Conservation (phyloP, 2,797 vertebrate genomes). For the Aeoliscus strigatus region DNA sequence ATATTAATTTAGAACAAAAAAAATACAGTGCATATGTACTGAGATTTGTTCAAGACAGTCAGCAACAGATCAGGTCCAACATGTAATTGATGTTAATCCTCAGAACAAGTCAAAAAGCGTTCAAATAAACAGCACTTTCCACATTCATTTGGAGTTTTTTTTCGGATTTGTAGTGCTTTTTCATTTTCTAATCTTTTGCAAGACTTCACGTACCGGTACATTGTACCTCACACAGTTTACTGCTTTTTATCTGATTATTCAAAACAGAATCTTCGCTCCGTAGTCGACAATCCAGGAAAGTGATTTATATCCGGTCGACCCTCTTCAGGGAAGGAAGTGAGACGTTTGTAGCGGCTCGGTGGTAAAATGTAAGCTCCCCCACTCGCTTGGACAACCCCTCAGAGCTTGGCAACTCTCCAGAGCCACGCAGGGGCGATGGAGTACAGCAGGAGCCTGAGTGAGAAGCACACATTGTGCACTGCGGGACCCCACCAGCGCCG, state of each 20-base stretch:
- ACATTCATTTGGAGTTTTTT: too few relatives aligned
- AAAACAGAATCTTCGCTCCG: slow-evolving; percentile 47
- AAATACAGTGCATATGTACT: slow-evolving; percentile 51
- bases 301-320: slow-evolving; percentile 60
- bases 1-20: slow-evolving; percentile 72
- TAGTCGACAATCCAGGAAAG: slow-evolving; percentile 48
- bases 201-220: slow-evolving; percentile 51
- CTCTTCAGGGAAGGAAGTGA: slow-evolving; percentile 50
- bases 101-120: slow-evolving; percentile 18
- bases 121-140: too few relatives aligned
- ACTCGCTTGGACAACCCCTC: slow-evolving; percentile 67
- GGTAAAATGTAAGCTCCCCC: slow-evolving; percentile 37
- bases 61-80: slow-evolving; percentile 32
- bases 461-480: slow-evolving; percentile 78
- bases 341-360: slow-evolving; percentile 47
- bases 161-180: too few relatives aligned
- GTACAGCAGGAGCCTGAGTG: slow-evolving; percentile 70
- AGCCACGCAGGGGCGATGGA: slow-evolving; percentile 69
- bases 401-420: slow-evolving; percentile 77
- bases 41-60: slow-evolving; percentile 54
- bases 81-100: slow-evolving; percentile 25
- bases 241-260: slow-evolving; percentile 61
- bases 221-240: slow-evolving; percentile 63
- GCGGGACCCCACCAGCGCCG: slow-evolving; percentile 75
- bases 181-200: slow-evolving; percentile 44